Evolutionary conservation across 2,797 vertebrate genomes (phyloP).

Genomic region (Lerista edwardsae): DNA sequence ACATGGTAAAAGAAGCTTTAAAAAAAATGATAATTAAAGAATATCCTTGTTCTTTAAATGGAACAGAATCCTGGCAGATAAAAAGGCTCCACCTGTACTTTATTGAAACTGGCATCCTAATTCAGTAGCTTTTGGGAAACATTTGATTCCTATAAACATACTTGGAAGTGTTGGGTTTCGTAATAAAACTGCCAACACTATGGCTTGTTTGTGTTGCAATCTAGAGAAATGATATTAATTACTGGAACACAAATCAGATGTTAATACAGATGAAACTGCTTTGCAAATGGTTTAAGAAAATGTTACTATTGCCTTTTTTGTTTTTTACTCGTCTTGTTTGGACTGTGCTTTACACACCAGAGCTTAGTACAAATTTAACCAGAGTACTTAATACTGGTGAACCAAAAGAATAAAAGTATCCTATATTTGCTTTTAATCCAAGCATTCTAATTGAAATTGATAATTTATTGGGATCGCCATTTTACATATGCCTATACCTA

Average conservation of each 20-base stretch:
- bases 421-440: background rate
- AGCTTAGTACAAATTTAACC: background rate
- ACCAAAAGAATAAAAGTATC: background rate
- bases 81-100: too few relatives aligned
- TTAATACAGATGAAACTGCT: constrained; percentile 35
- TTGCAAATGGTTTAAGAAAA: background rate
- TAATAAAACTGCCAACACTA: constrained; percentile 54
- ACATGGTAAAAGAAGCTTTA: too few relatives aligned
- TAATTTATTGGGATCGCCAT: constrained; percentile 10
- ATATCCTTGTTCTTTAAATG: too few relatives aligned
- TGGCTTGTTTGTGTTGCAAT: constrained; percentile 38
- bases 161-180: constrained; percentile 48
- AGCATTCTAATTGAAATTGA: background rate
- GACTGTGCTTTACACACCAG: background rate
- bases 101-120: constrained; percentile 52
- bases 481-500: background rate
- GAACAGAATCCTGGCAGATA: too few relatives aligned
- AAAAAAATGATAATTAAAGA: too few relatives aligned
- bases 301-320: background rate
- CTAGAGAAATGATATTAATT: constrained; percentile 46
- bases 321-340: background rate
- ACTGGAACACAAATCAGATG: constrained; percentile 37
- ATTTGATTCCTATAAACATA: constrained; percentile 61
- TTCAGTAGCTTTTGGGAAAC: constrained; percentile 60
- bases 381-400: background rate